phyloP scores from a whole-genome alignment of 2,797 vertebrate species.

The Myoxocephalus aenaeus region DNA sequence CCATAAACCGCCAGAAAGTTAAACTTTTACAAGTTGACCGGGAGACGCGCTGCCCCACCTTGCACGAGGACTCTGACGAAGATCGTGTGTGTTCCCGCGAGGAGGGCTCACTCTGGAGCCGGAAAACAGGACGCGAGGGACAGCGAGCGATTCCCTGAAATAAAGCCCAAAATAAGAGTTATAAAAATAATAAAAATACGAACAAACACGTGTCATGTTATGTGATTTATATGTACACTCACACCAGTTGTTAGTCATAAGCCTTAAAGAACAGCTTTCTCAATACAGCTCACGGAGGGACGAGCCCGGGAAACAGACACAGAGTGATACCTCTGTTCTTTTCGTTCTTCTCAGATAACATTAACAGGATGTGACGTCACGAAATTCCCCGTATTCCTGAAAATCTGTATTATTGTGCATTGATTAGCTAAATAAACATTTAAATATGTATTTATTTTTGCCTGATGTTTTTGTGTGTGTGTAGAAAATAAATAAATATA shows the following conservation, averaged over 20 bases:
- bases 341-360: not conserved
- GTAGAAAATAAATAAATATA: not conserved
- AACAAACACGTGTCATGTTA: rapidly evolving
- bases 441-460: not conserved
- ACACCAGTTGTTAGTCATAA: rapidly evolving
- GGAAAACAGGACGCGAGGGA: not conserved
- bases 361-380: conserved; percentile 64
- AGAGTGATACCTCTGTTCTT: conserved; percentile 28
- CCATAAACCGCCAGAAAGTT: conserved; percentile 33
- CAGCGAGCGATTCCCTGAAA: not conserved
- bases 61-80: conserved; percentile 24
- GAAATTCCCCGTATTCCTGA: conserved; percentile 56
- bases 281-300: rapidly evolving
- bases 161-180: rapidly evolving
- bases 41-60: conserved; percentile 63
- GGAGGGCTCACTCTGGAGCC: conserved; percentile 1
- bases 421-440: not conserved
- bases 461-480: too few relatives aligned
- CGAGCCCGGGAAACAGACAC: not conserved
- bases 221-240: rapidly evolving
- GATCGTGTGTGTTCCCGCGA: not conserved
- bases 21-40: conserved; percentile 62
- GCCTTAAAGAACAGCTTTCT: rapidly evolving
- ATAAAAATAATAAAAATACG: rapidly evolving
- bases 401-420: not conserved